Conservation (phyloP, 2,797 vertebrate genomes). For the Dromococcyx pavoninus region DNA sequence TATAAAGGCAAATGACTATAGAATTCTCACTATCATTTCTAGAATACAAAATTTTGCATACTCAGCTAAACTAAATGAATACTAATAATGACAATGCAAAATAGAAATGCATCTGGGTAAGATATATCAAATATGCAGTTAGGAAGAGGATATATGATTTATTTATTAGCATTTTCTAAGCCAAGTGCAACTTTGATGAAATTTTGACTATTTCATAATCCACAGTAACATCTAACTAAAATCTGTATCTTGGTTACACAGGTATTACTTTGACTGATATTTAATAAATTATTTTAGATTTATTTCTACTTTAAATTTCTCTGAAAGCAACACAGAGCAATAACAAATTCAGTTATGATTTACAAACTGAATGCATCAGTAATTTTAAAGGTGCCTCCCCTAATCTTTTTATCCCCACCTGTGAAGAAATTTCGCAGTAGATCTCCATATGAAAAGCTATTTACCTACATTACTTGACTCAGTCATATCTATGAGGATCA, state of each 20-base stretch:
- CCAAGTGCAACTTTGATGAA: constrained; percentile 13
- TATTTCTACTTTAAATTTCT: not conserved
- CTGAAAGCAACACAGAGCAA: not conserved
- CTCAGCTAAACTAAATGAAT: not conserved
- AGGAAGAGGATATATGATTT: not conserved
- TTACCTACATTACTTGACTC: not conserved
- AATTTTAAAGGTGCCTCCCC: not conserved
- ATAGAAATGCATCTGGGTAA: not conserved
- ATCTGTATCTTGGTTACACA: not conserved
- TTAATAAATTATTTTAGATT: constrained; percentile 37
- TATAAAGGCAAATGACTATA: not conserved
- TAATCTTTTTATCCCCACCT: not conserved
- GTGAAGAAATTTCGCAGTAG: not conserved
- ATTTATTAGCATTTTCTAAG: constrained; percentile 33
- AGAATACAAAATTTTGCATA: not conserved
- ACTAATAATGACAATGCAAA: not conserved
- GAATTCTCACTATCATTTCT: not conserved
- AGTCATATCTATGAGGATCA: not conserved
- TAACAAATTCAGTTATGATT: not conserved
- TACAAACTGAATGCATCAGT: not conserved
- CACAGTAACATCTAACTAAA: not conserved
- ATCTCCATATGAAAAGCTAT: not conserved
- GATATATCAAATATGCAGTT: constrained; percentile 1
- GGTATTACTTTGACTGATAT: constrained; percentile 6
- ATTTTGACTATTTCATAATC: constrained; percentile 49